Base-by-base conservation (phyloP, 2,888 invertebrate genomes). In the Lycocerus yunnanus region DNA sequence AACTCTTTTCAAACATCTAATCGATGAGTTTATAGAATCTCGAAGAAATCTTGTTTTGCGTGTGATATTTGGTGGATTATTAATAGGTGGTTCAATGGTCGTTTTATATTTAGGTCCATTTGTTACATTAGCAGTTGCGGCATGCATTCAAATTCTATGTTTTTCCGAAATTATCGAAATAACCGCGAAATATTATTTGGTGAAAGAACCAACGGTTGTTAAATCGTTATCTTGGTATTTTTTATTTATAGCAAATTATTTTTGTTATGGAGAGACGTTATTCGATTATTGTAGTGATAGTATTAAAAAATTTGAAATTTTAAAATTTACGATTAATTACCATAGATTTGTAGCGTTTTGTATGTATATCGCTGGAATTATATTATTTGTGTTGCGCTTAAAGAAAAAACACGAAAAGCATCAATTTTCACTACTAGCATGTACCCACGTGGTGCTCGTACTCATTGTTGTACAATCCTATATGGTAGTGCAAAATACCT, bases 141-240 rank as follows among this genome's bases (percentile, higher is more conserved):
- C 99, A 79, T 89, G 94, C 71, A 96, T 99, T 2, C 99, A 99
- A 92, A 95, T 99, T 76, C 98, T 98, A 90, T 99, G 99, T 88
- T 99, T 98, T 88, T 95, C 96, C 86, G 99, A 99, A 89, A 97
- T 99, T 80, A 98, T 99, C 88, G 96, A 95, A 84, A 99, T 99
- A 85, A 99, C 98, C 5, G 97, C 98, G 86, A 95, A 96, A 16
- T 97, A 98, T 13, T 99, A 99, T 88, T 93, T 97, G 78, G 95
- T 98, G 74, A 97, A 97, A 84, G 97, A 97, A 6, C 90, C 99
- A 80, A 97, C 98, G 0, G 97, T 97, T 97, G 98, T 99, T 89
- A 91, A 98, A 77, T 97, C 97, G 60, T 91, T 99, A 9, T 97
- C 97, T 20, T 99, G 99, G 98, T 99, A 98, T 89, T 99, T 99